Evolutionary conservation across 2,888 invertebrate species (phyloP).

Genomic region (Zelleria hepariella): DNA sequence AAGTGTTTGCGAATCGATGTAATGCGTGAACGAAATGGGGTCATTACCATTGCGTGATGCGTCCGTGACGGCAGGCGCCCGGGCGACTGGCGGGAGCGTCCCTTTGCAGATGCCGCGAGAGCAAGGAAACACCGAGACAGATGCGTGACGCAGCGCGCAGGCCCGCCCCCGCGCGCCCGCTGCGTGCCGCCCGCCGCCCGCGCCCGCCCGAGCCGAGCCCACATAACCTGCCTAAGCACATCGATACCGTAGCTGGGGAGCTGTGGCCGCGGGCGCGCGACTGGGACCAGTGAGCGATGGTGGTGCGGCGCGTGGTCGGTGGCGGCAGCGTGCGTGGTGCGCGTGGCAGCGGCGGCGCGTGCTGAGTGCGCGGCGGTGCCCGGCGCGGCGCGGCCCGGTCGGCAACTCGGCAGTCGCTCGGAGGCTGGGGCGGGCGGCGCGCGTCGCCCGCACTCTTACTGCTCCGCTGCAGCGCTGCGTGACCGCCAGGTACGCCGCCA

Average conservation of each 20-base stretch:
- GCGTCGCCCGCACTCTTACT: slow-evolving; percentile 46
- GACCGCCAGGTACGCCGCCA: slow-evolving; percentile 17
- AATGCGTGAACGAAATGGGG: slow-evolving; percentile 11
- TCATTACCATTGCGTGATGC: slow-evolving; percentile 7
- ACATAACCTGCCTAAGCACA: slow-evolving; percentile 47
- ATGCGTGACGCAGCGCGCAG: slow-evolving; percentile 72
- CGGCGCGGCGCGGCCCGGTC: slow-evolving; percentile 40
- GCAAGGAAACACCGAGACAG: slow-evolving; percentile 58
- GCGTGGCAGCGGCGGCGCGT: slow-evolving; percentile 37
- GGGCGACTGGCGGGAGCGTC: slow-evolving; percentile 28
- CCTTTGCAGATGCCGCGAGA: slow-evolving; percentile 58
- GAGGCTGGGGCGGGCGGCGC: slow-evolving; percentile 47
- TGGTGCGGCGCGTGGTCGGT: slow-evolving; percentile 10
- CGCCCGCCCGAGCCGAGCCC: slow-evolving; percentile 11
- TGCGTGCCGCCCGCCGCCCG: slow-evolving; percentile 30
- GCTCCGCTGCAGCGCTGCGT: slow-evolving; percentile 48
- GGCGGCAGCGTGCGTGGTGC: slow-evolving; percentile 18
- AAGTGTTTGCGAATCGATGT: slow-evolving; percentile 3
- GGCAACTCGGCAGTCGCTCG: slow-evolving; percentile 68
- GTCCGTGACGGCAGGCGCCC: slow-evolving; percentile 12
- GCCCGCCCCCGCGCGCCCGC: slow-evolving; percentile 37
- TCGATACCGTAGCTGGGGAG: slow-evolving; percentile 38
- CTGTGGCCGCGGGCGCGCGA: neutral
- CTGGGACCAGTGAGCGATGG: neutral
- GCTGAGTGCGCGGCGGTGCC: slow-evolving; percentile 43